Evolutionary conservation across 2,113 vertebrate species (phyloP).

Genomic region (Alouatta palliata): DNA sequence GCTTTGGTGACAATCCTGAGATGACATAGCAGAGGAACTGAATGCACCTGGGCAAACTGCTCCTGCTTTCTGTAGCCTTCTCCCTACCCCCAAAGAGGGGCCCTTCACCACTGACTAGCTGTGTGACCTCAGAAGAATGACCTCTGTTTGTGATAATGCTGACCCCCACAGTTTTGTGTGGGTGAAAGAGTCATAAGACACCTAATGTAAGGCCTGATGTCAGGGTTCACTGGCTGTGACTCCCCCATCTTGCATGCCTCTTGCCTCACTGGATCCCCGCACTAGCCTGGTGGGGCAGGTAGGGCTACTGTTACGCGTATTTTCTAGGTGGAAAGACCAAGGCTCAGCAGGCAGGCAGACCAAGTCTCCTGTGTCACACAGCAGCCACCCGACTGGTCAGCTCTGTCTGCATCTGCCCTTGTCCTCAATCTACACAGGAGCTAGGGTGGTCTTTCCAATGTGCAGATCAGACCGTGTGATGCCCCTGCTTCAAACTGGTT

Average conservation of each 20-base stretch:
- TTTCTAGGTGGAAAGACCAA: background rate
- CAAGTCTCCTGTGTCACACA: background rate
- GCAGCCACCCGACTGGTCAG: background rate
- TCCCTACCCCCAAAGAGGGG: background rate
- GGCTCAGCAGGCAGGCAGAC: background rate
- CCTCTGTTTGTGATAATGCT: background rate
- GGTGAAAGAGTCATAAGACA: background rate
- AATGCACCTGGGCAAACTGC: too few relatives aligned
- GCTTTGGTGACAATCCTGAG: background rate
- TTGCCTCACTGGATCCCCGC: background rate
- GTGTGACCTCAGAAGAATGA: background rate
- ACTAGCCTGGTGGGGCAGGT: background rate
- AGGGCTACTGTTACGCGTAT: background rate
- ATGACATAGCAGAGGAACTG: background rate
- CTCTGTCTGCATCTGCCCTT: background rate
- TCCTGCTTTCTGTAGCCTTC: background rate
- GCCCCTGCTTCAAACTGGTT: background rate
- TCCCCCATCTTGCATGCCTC: background rate
- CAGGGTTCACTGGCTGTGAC: background rate
- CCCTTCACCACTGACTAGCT: background rate
- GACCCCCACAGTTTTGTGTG: background rate
- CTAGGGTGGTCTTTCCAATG: background rate
- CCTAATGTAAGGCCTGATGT: background rate
- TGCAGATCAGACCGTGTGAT: background rate
- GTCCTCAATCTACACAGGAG: background rate